Evolutionary conservation across 2,888 invertebrate genomes (phyloP), one percentile per base, ranked within the genome.

Genomic region (Pristionchus exspectatus): DNA sequence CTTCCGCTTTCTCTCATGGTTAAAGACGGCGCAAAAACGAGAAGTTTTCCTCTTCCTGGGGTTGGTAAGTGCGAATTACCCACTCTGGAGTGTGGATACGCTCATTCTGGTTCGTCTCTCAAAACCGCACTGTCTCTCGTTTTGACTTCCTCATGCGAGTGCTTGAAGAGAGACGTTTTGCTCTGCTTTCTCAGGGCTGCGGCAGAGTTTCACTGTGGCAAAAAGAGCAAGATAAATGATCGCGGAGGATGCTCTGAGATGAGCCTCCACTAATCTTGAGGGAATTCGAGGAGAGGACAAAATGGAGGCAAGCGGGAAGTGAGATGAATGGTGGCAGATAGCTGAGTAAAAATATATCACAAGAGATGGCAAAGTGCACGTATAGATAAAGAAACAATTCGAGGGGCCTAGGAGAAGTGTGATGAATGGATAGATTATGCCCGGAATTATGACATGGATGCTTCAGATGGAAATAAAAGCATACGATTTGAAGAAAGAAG

Each of bases 261-360:
- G 77, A 24, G 44, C n/a, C 44, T 5, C 38, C n/a, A 81, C 50
- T 81, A 44, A 50, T 81, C 50, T 50, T 44, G 50, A n/a, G 81
- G 81, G 81, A 81, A 50, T 50, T 44, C 44, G 9, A 50, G 44
- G 50, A 44, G 38, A n/a, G 38, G 81, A 81, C 33, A 74, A 50
- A 50, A 44, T n/a, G 81, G 44, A 50, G 38, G 30, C 24, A 50
- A n/a, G 12, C 50, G 50, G 69, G 69, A 63, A 72, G 69, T 72
- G 33, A 72, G 69, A 72, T 81, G 44, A 81, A 81, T 33, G 74
- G 33, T n/a, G n/a, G 33, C 0, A 74, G n/a, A 74, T 74, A 50
- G 44, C 44, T 9, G 44, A 9, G 44, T 38, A 5, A 50, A 50
- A 50, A 50, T 3, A 50, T 50, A 50, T 50, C 44, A 50, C 9